Evolutionary conservation across 2,888 invertebrate genomes (phyloP).

Genomic region (Tetrapedia diversipes): DNA sequence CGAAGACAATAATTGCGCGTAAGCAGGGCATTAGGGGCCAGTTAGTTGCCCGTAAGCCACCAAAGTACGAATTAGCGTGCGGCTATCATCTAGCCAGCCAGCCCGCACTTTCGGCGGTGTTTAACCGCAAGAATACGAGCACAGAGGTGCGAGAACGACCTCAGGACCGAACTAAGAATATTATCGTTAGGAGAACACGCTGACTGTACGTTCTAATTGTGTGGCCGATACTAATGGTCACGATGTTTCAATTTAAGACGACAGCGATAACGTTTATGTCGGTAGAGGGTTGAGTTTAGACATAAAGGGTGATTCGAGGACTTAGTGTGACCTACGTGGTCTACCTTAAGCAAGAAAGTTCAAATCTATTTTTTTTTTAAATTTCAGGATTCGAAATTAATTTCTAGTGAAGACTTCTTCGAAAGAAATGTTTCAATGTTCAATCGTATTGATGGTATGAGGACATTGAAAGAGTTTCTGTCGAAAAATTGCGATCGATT

Average conservation of each 20-base stretch:
- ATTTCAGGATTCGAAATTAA: too few species aligned
- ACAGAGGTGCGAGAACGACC: conserved; percentile 30
- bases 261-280: conserved; percentile 24
- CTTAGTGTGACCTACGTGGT: background rate
- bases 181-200: conserved; percentile 66
- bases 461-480: too few species aligned
- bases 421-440: too few species aligned
- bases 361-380: background rate
- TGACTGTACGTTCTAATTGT: conserved; percentile 69
- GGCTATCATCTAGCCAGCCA: conserved; percentile 21
- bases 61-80: conserved; percentile 65
- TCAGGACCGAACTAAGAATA: conserved; percentile 68
- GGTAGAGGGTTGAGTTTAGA: conserved; percentile 5
- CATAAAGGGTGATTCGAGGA: background rate
- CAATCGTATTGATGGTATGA: too few species aligned
- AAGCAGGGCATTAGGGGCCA: conserved; percentile 75
- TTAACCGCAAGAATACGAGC: conserved; percentile 50
- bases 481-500: too few species aligned
- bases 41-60: conserved; percentile 73
- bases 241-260: conserved; percentile 55
- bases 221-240: conserved; percentile 56
- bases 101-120: conserved; percentile 61
- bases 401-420: too few species aligned
- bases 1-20: conserved; percentile 70
- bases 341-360: background rate